Conservation (phyloP, 2,113 vertebrate species). For the Albula goreensis region DNA sequence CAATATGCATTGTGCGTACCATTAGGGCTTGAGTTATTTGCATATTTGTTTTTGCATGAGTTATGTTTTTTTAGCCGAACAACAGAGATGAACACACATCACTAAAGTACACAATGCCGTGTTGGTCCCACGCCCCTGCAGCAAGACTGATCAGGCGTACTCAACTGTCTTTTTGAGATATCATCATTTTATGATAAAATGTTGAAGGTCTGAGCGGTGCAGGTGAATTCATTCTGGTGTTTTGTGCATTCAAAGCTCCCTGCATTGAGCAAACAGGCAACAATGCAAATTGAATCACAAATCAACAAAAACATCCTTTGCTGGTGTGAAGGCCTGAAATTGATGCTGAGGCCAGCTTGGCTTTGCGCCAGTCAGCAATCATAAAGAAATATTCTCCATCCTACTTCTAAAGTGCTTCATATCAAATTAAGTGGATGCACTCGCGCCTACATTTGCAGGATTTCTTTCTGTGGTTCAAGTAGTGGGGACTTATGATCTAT, state of each 20-base stretch:
- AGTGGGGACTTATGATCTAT: neutral
- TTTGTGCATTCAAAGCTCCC: neutral
- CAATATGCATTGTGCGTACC: no score
- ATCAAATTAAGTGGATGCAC: neutral
- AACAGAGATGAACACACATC: no score
- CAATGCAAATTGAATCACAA: neutral
- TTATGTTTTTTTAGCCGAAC: no score
- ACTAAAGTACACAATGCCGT: no score
- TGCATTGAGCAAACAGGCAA: neutral
- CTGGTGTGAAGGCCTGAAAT: neutral
- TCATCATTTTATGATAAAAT: neutral
- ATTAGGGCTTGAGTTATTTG: no score
- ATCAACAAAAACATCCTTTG: neutral
- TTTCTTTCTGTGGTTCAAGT: neutral
- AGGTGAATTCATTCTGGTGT: neutral
- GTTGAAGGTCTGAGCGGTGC: neutral
- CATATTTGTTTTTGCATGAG: no score
- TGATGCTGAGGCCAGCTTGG: constrained; percentile 19
- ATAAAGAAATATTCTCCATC: constrained; percentile 27
- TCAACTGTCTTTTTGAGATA: neutral
- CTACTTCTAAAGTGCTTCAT: constrained; percentile 20
- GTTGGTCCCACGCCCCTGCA: no score
- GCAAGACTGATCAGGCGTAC: no score
- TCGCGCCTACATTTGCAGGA: neutral
- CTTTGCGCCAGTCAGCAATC: constrained; percentile 18